These are phyloP conservation scores for Idaea aversata DNA, from an alignment of 2,888 invertebrate species.

Conservation along the genomic window DNA sequence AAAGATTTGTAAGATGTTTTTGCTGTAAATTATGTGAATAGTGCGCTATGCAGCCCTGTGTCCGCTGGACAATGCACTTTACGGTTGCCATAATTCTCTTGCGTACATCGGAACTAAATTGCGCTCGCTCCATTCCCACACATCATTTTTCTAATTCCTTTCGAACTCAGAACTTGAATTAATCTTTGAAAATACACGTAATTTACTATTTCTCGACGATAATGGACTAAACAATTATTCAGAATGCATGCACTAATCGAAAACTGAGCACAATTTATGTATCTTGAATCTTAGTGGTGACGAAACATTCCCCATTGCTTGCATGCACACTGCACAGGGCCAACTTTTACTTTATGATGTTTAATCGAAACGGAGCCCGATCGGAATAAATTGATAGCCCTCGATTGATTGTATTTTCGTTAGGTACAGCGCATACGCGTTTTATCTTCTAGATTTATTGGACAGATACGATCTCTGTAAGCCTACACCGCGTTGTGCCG, in stretches of 20 bases:
- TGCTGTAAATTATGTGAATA: slow-evolving; percentile 7
- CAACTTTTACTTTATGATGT: slow-evolving; percentile 40
- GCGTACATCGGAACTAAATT: slow-evolving; percentile 67
- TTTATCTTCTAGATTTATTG: slow-evolving; percentile 75
- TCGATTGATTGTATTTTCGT: slow-evolving; percentile 46
- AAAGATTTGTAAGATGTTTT: slow-evolving; percentile 19
- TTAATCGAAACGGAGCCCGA: slow-evolving; percentile 41
- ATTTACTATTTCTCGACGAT: not conserved
- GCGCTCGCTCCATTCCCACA: slow-evolving; percentile 69
- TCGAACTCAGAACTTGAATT: slow-evolving; percentile 43
- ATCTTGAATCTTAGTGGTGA: not conserved
- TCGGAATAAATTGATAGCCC: slow-evolving; percentile 46
- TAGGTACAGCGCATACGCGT: slow-evolving; percentile 44
- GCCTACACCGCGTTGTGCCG: slow-evolving; percentile 54
- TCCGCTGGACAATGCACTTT: slow-evolving; percentile 41
- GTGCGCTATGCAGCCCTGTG: slow-evolving; percentile 45
- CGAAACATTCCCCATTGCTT: slow-evolving; percentile 1
- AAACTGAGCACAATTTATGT: slow-evolving; percentile 2
- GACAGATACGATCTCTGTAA: slow-evolving; percentile 68
- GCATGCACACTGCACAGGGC: not conserved
- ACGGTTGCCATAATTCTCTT: slow-evolving; percentile 70
- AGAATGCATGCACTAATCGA: not conserved
- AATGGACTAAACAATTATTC: not conserved
- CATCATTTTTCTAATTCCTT: slow-evolving; percentile 71
- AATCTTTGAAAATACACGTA: slow-evolving; percentile 13